Evolutionary conservation across 2,113 vertebrate genomes (phyloP).

Genomic region (Ondatra zibethicus): DNA sequence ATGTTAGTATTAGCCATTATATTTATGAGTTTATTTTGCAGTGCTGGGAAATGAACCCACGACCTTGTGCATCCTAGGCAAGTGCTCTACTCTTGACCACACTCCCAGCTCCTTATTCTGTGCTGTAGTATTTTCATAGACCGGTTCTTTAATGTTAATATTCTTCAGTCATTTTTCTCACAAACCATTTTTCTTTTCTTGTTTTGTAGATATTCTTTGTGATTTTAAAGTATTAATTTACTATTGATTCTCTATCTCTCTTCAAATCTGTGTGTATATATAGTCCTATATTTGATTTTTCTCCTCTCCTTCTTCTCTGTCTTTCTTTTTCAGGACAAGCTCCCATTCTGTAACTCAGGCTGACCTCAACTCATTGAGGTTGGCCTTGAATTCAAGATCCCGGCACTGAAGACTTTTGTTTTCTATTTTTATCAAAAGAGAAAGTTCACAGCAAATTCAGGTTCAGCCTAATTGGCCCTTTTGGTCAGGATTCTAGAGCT

Average conservation of each 20-base stretch:
- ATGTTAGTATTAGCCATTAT: neutral
- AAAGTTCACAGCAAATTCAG: neutral
- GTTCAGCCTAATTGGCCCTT: neutral
- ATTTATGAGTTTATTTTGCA: neutral
- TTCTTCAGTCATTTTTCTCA: neutral
- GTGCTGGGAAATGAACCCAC: neutral
- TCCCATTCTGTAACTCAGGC: neutral
- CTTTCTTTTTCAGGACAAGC: neutral
- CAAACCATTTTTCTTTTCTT: conserved; percentile 22
- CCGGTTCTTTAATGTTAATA: neutral
- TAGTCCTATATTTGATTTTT: neutral
- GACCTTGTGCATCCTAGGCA: neutral
- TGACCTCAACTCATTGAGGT: neutral
- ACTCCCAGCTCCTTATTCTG: neutral
- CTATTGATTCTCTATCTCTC: neutral
- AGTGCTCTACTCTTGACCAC: neutral
- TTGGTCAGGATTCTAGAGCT: neutral
- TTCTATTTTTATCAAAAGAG: neutral
- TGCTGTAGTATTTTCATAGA: neutral
- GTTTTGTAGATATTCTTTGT: neutral
- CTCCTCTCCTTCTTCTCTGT: neutral
- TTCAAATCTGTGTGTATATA: neutral
- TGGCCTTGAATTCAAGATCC: neutral
- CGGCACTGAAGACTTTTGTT: neutral
- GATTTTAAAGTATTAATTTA: neutral